Base-by-base conservation (phyloP, 2,797 vertebrate species). In the Crax fasciolata region DNA sequence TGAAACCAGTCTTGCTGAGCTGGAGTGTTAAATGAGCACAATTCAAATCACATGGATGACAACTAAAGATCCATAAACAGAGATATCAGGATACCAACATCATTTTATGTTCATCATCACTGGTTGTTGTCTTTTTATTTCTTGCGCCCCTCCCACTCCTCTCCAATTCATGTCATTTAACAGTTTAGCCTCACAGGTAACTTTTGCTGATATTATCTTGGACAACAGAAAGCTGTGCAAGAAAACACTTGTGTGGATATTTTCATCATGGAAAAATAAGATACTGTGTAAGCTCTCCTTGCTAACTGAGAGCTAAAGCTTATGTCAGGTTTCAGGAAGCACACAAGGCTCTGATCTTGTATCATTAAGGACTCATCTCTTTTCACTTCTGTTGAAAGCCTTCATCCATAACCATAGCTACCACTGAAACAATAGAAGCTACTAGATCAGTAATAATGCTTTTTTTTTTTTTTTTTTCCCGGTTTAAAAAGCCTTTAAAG, bases 371-470 rank as follows among this genome's bases (percentile, higher is more conserved):
- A 96, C 96, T 97, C 97, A 97, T 98, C 96, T 97, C 97, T 98
- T 97, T 97, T 97, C 98, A 97, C 96, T 98, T 97, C 97, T 97
- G 95, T 96, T 97, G 97, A 97, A 98, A 97, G 94, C 97, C 97
- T 97, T 98, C 96, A 97, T 97, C 97, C 97, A 96, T 96, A 97
- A 95, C 94, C 86, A 94, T 89, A 96, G 94, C 93, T 97, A 97
- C 93, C 92, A 89, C 84, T 95, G 93, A 97, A 97, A 98, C 95
- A 97, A 97, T 74, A 96, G 96, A 97, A 88, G 66, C 84, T 97
- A 84, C 91, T 93, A 95, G 89, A 90, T 95, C 88, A 75, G 94
- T 94, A 96, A 97, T 97, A 96, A 95, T 30, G 30, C 28, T 27
- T 51, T 51, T 51, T 51, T 51, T 51, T 25, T 49, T 25, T 28